Evolutionary conservation across 2,888 invertebrate genomes (phyloP).

Genomic region (Oconnorella tubifera): DNA sequence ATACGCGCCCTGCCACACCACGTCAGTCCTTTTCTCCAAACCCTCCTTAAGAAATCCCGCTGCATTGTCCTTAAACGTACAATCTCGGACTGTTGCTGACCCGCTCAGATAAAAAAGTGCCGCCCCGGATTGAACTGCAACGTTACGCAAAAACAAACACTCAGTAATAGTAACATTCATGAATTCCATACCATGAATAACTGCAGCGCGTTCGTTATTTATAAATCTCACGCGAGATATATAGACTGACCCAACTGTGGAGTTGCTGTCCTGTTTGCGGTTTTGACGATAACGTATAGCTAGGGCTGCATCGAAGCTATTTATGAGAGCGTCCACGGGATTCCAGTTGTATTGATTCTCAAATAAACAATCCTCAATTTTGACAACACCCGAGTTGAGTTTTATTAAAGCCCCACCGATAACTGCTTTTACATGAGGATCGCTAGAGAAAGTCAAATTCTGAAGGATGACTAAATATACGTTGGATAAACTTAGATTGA

Average conservation of each 20-base stretch:
- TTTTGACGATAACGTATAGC: neutral
- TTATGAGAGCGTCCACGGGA: neutral
- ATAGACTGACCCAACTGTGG: neutral
- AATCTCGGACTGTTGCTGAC: neutral
- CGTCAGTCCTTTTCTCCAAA: neutral
- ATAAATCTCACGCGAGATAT: neutral
- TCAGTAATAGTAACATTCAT: neutral
- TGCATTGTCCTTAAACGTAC: slow-evolving; percentile 26
- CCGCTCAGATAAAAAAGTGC: slow-evolving; percentile 21
- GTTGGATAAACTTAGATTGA: neutral
- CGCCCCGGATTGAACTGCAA: slow-evolving; percentile 16
- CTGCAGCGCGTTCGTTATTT: neutral
- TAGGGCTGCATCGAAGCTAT: neutral
- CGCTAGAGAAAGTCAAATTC: neutral
- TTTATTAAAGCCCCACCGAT: neutral
- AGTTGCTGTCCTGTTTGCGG: no score
- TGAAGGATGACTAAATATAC: neutral
- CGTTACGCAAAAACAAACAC: neutral
- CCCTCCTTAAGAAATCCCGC: slow-evolving; percentile 21
- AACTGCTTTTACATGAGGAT: neutral
- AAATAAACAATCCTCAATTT: neutral
- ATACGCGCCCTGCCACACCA: neutral
- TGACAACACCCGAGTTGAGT: neutral
- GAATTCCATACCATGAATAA: neutral
- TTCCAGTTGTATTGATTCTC: neutral